Percentiles rank a stretch among this genome's conserved stretches.
phyloP scores from a whole-genome alignment of 2,113 vertebrate species.

The Pavo muticus region DNA sequence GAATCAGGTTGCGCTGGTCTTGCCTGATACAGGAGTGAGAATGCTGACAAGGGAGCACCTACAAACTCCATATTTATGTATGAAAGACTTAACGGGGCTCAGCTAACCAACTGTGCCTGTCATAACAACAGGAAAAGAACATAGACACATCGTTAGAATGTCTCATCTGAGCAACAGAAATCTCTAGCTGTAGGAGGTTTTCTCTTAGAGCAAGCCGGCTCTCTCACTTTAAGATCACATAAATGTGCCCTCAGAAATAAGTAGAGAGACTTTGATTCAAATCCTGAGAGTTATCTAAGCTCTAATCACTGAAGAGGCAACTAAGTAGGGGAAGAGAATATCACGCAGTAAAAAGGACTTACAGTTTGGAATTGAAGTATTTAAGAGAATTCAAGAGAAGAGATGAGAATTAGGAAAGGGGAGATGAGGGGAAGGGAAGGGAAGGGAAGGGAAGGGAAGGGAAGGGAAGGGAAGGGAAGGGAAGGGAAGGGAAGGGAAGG shows the following conservation, averaged over 20 bases:
- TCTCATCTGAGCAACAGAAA: not conserved
- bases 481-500: too few species aligned
- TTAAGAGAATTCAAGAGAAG: not conserved
- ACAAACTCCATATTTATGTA: not conserved
- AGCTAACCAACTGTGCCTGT: not conserved
- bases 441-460: not conserved
- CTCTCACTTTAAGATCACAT: not conserved
- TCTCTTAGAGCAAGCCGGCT: constrained; percentile 16
- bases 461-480: not conserved
- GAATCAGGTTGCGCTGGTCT: accelerated
- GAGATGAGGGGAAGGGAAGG: not conserved
- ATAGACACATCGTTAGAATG: not conserved
- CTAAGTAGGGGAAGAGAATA: not conserved
- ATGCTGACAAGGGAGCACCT: not conserved
- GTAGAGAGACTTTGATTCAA: not conserved
- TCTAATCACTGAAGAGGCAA: accelerated
- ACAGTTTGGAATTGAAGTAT: not conserved
- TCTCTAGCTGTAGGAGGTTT: not conserved
- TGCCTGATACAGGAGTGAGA: not conserved
- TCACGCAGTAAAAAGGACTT: not conserved
- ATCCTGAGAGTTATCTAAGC: not conserved
- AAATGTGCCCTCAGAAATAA: not conserved
- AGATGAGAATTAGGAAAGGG: too few species aligned
- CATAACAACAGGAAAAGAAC: not conserved
- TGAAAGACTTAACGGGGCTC: not conserved